Percentiles rank a stretch among this genome's conserved stretches.
Evolutionary conservation across 2,797 vertebrate genomes (phyloP).

Genomic region (Galagoides demidoff): DNA sequence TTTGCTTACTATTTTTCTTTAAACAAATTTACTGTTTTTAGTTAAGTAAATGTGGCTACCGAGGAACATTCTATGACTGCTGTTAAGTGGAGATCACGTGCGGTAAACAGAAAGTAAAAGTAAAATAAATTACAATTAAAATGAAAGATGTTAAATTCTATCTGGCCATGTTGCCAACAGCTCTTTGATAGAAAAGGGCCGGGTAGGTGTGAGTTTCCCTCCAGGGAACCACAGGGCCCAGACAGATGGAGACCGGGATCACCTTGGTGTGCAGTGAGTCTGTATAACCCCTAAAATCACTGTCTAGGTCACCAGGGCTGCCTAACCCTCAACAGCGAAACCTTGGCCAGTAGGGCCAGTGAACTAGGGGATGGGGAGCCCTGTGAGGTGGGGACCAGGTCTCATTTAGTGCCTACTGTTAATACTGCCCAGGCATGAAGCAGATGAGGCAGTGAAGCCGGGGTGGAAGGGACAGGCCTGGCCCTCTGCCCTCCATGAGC

Average conservation of each 20-base stretch:
- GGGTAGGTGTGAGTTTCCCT: background rate
- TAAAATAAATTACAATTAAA: background rate
- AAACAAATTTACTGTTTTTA: background rate
- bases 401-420: too few species aligned
- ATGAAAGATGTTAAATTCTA: background rate
- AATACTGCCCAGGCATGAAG: background rate
- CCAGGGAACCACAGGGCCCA: background rate
- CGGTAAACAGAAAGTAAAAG: background rate
- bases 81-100: background rate
- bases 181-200: background rate
- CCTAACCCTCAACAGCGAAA: too few species aligned
- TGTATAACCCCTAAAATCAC: background rate
- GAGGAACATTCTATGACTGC: background rate
- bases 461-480: background rate
- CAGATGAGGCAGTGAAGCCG: too few species aligned
- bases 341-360: too few species aligned
- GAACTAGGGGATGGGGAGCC: background rate
- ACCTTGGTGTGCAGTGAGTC: background rate
- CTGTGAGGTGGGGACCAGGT: background rate
- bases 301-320: background rate
- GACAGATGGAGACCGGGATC: background rate
- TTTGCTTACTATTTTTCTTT: background rate
- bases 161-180: background rate
- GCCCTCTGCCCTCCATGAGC: fast-evolving
- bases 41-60: background rate